A percentile compares a stretch with the other conserved stretches of the same genome.
These are phyloP conservation scores for Gryon sp. DNA, from an alignment of 1,140 invertebrate genomes.

Conservation along the genomic window DNA sequence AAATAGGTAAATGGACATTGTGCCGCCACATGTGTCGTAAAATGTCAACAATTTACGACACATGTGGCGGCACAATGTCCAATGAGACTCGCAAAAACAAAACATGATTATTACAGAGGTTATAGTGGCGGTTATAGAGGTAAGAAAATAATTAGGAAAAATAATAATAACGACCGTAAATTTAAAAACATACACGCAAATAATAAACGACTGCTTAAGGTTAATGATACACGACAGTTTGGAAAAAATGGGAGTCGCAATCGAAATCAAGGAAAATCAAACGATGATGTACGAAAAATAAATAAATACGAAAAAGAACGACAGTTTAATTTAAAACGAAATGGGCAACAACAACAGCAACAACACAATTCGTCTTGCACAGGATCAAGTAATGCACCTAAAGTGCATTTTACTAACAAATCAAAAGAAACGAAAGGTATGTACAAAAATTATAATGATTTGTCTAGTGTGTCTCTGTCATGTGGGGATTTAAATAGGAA, in stretches of 20 bases:
- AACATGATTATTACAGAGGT: no score
- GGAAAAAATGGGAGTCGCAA: not conserved
- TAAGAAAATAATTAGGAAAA: constrained; percentile 15
- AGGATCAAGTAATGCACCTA: not conserved
- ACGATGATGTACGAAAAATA: constrained; percentile 8
- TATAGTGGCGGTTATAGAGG: constrained; percentile 3
- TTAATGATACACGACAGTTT: not conserved
- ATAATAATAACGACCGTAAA: constrained; percentile 6
- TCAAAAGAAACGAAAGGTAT: constrained; percentile 4
- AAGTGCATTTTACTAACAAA: no score
- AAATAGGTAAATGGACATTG: no score
- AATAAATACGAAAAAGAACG: constrained; percentile 3
- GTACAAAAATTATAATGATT: not conserved
- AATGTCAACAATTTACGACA: constrained; percentile 10
- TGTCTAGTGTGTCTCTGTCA: constrained; percentile 2
- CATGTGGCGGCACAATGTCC: constrained; percentile 14
- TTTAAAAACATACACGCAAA: constrained; percentile 1
- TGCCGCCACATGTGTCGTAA: constrained; percentile 15
- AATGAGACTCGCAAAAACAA: no score
- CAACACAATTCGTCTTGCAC: constrained; percentile 1
- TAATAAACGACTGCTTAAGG: constrained; percentile 4
- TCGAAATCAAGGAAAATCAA: constrained; percentile 1
- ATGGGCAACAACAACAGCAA: constrained; percentile 15
- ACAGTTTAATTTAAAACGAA: constrained; percentile 9
- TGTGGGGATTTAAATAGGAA: no score